Base-by-base conservation (phyloP, 1,140 invertebrate species). In the Penaeus vannamei region DNA sequence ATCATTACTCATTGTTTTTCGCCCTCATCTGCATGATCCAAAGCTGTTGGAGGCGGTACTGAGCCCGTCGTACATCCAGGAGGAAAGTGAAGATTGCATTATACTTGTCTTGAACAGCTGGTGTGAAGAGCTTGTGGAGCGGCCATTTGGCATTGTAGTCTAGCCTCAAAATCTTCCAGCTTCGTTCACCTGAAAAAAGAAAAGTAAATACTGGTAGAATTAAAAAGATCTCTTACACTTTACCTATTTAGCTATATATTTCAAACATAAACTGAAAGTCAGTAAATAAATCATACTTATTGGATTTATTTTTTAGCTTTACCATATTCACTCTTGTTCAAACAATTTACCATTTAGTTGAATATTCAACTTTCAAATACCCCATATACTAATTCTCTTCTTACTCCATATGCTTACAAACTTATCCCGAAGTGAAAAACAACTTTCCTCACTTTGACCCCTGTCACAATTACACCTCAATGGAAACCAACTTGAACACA, bases 21-120 rank as follows among this genome's bases (percentile, higher is more conserved):
- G 69, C 72, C 26, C 69, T 42, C 84, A 85, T 85, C 81, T 88
- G 86, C 12, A 46, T 72, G 29, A 88, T 72, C 86, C 85, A 85
- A 8, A 90, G 85, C 69, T 90, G 90, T 42, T 90, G 90, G 29
- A 90, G 85, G 26, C 90, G 85, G 42, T 84, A 69, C 81, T 90
- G 90, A 36, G 90, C 85, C 66, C 90, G 36, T 19, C 90, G 64
- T 23, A 90, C 85, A 80, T 85, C 85, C 59, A 90, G 72, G 36
- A 90, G 72, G 36, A 90, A 90, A 36, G 53, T 69, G 77, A 90
- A 90, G 32, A 90, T 86, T 46, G 85, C 69, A 46, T 87, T 90
- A 72, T 90, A 90, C 81, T 84, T 84, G 42, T 87, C 85, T 60
- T 90, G 90, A 29, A 80, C 90, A 69, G 81, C 26, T 42, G 85